phyloP scores from a whole-genome alignment of 1,140 invertebrate species.

The Drosophila bocqueti region DNA sequence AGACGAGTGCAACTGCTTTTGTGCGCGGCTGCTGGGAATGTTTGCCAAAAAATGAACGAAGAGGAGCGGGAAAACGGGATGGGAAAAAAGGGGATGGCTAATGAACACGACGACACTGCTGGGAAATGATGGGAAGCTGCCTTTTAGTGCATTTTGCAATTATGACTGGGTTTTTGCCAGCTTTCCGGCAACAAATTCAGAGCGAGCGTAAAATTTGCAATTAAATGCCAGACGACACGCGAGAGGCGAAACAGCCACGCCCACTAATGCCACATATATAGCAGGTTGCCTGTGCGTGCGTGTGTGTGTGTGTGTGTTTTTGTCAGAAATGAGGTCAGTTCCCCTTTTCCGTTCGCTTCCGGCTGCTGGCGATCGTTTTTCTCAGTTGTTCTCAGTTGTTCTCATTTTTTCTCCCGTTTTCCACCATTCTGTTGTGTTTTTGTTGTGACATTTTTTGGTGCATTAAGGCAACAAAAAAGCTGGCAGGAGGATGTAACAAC shows the following conservation, averaged over 20 bases:
- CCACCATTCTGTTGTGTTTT: constrained; percentile 9
- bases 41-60: constrained; percentile 15
- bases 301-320: not conserved
- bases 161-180: constrained; percentile 43
- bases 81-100: constrained; percentile 39
- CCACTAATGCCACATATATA: constrained; percentile 25
- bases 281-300: not conserved
- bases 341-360: constrained; percentile 20
- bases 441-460: constrained; percentile 73
- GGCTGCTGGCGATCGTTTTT: constrained; percentile 24
- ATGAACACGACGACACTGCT: constrained; percentile 57
- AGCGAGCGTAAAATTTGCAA: constrained; percentile 77
- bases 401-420: not conserved
- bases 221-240: constrained; percentile 57
- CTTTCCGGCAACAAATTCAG: constrained; percentile 56
- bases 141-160: constrained; percentile 71
- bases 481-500: constrained; percentile 28
- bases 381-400: constrained; percentile 1
- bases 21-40: constrained; percentile 53
- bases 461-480: constrained; percentile 48
- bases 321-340: constrained; percentile 69
- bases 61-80: not conserved
- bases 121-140: not conserved
- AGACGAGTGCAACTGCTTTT: constrained; percentile 38
- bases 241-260: constrained; percentile 23